Evolutionary conservation across 1,140 invertebrate genomes (phyloP), one percentile per base, ranked within the genome.

Genomic region (Acromyrmex charruanus): DNA sequence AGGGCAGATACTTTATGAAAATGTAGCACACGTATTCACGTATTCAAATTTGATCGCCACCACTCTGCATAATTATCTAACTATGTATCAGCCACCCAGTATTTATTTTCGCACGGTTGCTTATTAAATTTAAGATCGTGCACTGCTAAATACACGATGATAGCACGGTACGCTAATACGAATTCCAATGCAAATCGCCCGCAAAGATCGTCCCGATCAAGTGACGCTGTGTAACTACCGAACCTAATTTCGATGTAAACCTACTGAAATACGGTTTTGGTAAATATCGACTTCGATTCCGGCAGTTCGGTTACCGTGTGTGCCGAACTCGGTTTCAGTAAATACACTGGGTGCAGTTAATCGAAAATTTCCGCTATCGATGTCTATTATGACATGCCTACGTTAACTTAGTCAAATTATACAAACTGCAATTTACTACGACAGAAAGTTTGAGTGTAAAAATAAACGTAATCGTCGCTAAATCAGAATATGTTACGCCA

Each of bases 251-350:
- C 79, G 74, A 89, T 84, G 89, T 89, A 87, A 87, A 90, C 89
- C 75, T 80, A 79, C 51, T 86, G 89, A 74, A 87, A 90, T 89
- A 90, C 89, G 85, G 86, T 89, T 90, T 90, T 79, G 85, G 89
- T 77, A 90, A 90, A 90, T 89, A 90, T 61, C 85, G 58, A 85
- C 63, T 58, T 87, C 88, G 69, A 51, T 49, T 86, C 77, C 69
- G 59, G 85, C 75, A 89, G 87, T 89, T 82, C 53, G 68, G 61
- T 65, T 85, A 51, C 66, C 4, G 51, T 89, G 85, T 87, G 88
- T 87, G 66, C 74, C 31, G 58, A 89, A 79, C 88, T 84, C 86
- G 89, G 61, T 89, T 89, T 88, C 85, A 85, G 77, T 87, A 90
- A 87, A 89, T 88, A 84, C 74, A 74, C 74, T 39, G 21, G 66